These are phyloP conservation scores for Xestia xanthographa DNA, from an alignment of 2,888 invertebrate species.

Conservation along the genomic window DNA sequence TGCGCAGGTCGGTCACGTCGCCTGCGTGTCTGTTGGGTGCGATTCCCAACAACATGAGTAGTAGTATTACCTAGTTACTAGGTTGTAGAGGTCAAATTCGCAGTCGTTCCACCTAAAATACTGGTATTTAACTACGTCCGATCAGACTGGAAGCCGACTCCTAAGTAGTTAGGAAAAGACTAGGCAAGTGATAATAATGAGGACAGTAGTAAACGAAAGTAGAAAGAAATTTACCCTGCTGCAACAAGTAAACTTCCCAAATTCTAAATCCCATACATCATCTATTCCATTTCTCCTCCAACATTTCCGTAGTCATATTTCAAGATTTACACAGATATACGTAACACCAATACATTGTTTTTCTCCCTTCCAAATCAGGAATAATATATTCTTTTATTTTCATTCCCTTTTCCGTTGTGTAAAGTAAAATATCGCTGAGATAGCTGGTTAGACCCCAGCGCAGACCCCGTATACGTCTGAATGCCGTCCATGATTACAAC, in stretches of 20 bases:
- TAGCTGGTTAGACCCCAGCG: constrained; percentile 28
- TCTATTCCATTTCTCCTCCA: background rate
- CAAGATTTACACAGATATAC: constrained; percentile 28
- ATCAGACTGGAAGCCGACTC: background rate
- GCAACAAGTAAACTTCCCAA: background rate
- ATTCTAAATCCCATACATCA: background rate
- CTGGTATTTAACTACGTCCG: background rate
- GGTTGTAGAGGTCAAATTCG: background rate
- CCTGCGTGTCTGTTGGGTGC: too few species aligned
- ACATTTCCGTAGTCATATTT: constrained; percentile 5
- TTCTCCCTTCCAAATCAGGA: constrained; percentile 11
- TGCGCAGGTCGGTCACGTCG: too few species aligned
- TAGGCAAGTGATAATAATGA: background rate
- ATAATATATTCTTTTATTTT: constrained; percentile 20
- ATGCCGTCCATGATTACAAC: constrained; percentile 32
- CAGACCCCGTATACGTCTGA: constrained; percentile 31
- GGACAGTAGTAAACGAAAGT: too few species aligned
- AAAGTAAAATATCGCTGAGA: constrained; percentile 44
- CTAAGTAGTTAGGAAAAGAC: background rate
- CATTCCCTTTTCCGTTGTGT: constrained; percentile 20
- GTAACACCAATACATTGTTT: constrained; percentile 17
- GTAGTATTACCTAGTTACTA: too few species aligned
- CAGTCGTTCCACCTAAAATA: background rate
- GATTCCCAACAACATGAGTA: too few species aligned
- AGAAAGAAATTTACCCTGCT: background rate